phyloP scores from a whole-genome alignment of 1,140 invertebrate genomes.

The Aphaenogaster rudis region DNA sequence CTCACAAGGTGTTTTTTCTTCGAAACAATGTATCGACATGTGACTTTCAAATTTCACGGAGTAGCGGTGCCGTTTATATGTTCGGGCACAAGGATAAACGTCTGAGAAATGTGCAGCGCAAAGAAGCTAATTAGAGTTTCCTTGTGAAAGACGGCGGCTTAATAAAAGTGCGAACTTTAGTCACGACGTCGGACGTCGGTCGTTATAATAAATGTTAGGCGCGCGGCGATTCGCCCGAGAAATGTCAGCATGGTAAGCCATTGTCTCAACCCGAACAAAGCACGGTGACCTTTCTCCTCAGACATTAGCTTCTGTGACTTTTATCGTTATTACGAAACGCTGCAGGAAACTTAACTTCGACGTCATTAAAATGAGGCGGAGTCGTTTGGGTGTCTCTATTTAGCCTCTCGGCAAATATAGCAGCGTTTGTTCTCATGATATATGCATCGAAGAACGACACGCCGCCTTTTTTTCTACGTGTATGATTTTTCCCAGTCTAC shows the following conservation, averaged over 20 bases:
- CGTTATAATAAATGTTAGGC: slow-evolving; percentile 63
- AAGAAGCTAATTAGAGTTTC: slow-evolving; percentile 56
- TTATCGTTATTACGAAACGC: slow-evolving; percentile 56
- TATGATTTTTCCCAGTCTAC: not conserved
- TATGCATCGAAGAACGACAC: not conserved
- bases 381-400: not conserved
- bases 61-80: not conserved
- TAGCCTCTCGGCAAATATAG: not conserved
- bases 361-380: slow-evolving; percentile 2
- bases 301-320: slow-evolving; percentile 51
- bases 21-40: not conserved
- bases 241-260: slow-evolving; percentile 53
- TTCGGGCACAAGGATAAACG: not conserved
- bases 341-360: slow-evolving; percentile 41
- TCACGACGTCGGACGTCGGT: slow-evolving; percentile 59
- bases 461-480: not conserved
- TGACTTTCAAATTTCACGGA: not conserved
- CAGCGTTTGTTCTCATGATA: not conserved
- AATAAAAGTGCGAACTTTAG: slow-evolving; percentile 62
- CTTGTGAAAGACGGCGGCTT: slow-evolving; percentile 47
- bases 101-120: slow-evolving; percentile 14
- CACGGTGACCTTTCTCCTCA: slow-evolving; percentile 48
- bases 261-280: slow-evolving; percentile 56
- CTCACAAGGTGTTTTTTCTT: not conserved
- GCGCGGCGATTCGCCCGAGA: slow-evolving; percentile 54